Evolutionary conservation across 2,888 invertebrate genomes (phyloP), one percentile per base, ranked within the genome.

Genomic region (Phaonia tiefii): DNA sequence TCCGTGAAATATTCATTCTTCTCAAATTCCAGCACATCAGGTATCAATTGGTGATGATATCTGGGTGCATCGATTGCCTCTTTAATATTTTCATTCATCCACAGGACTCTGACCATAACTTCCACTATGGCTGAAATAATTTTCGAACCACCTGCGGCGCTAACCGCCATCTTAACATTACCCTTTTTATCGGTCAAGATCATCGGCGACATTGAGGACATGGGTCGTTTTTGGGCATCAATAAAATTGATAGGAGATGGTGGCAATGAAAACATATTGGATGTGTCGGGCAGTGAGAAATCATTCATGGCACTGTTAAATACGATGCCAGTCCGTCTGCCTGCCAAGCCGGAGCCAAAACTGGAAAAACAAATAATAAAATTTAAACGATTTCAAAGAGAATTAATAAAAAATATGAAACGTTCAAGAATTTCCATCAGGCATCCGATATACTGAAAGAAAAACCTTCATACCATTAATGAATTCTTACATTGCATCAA

Each of bases 251-350:
- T 94, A 1, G 94, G 93, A 0, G 97, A 95, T 0, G 96, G 94
- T 0, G 95, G 96, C 70, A 97, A 86, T 0, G 93, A 93, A 86
- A 95, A 97, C 0, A 91, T 90, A 83, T 94, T 96, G 87, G 95
- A 95, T 0, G 92, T 92, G 37, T 94, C 93, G 0, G 96, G 95
- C 0, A 94, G 93, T 0, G 97, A 96, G 90, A 99, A 99, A 89
- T 99, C 99, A 86, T 98, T 97, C 98, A 99, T 99, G 83, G 96
- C 96, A 88, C 97, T 95, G 91, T 99, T 99, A 90, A 97, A 94
- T 25, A 99, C 92, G 51, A 99, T 97, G 0, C 99, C 99, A 0
- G 97, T 97, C 71, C 93, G 93, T 20, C 91, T 91, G 0, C 97
- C 97, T 1, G 95, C 92, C 82, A 95, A 92, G 71, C 95, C 94